Percentiles rank a stretch among this genome's conserved stretches.
phyloP scores from a whole-genome alignment of 2,888 invertebrate species.

The Agrotis ipsilon region DNA sequence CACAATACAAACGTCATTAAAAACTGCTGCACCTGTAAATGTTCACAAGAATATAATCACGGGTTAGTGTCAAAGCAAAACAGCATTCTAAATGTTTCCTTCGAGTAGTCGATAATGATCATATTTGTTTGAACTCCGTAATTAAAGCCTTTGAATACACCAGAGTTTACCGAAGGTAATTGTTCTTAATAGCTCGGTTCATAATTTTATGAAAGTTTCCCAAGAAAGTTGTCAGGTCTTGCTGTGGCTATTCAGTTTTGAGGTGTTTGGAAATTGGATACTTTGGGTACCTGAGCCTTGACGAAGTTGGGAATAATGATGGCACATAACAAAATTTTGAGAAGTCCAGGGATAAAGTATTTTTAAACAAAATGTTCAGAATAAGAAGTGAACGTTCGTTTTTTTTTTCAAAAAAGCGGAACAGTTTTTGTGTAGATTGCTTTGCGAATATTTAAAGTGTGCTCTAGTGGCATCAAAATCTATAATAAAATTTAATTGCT shows the following conservation, averaged over 20 bases:
- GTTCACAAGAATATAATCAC: slow-evolving; percentile 24
- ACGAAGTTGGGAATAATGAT: not conserved
- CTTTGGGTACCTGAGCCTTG: not conserved
- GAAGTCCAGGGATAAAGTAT: too few species aligned
- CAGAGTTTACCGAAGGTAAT: slow-evolving; percentile 43
- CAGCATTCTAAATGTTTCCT: slow-evolving; percentile 41
- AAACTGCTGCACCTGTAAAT: slow-evolving; percentile 24
- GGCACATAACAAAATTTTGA: too few species aligned
- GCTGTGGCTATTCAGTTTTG: not conserved
- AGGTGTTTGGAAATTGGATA: not conserved
- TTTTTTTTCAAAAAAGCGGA: too few species aligned
- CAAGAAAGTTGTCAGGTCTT: slow-evolving; percentile 16
- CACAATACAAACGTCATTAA: not conserved
- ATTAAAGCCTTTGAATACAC: slow-evolving; percentile 55
- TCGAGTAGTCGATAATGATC: slow-evolving; percentile 35
- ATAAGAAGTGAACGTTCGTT: not conserved
- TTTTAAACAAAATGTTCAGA: not conserved
- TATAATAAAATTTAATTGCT: too few species aligned
- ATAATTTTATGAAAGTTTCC: slow-evolving; percentile 42
- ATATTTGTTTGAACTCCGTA: slow-evolving; percentile 38
- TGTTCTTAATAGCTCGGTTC: slow-evolving; percentile 41
- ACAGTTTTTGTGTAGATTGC: too few species aligned
- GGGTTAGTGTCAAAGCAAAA: slow-evolving; percentile 30
- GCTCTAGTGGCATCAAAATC: too few species aligned
- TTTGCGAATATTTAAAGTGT: too few species aligned